Evolutionary conservation across 2,797 vertebrate genomes (phyloP), one percentile per base, ranked within the genome.

Genomic region (Huso huso): DNA sequence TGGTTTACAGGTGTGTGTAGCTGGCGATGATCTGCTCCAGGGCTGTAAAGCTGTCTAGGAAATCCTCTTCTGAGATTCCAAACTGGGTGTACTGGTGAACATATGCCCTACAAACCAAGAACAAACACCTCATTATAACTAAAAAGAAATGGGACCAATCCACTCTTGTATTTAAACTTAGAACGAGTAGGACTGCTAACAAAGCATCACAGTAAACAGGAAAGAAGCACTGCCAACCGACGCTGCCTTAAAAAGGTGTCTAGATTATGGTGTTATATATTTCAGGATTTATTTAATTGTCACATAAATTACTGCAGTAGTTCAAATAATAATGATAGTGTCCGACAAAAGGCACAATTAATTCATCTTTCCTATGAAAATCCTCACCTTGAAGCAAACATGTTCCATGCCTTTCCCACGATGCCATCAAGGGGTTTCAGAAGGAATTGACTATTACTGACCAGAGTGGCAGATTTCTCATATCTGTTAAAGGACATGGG

Each of bases 311-410:
- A 18, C 15, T 18, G 15, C 15, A 18, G 15, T 18, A 18, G 15
- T 1, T 18, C 15, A 18, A 18, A 18, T 18, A 18, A 18, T 18
- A 18, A 18, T 18, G 15, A 1, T 18, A 18, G 15, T 18, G 15
- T 18, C 15, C 15, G 15, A 18, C 15, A 18, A 18, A 18, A 18
- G 15, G 15, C 15, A 18, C 15, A 18, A 18, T 18, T 18, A 18
- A 18, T 18, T 18, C 15, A 64, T 64, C 2, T 70, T 65, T 61
- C 13, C 50, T 7, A 9, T n/a, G 11, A 55, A 9, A 66, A 49
- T 49, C 52, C 94, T 90, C 88, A 99, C 96, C 90, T 95, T 63
- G 95, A 96, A n/a, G 95, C 94, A 81, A 99, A 99, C 97, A 99
- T 99, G 70, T 93, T 95, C 97, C 97, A 99, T 1, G 95, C 97